Evolutionary conservation across 2,113 vertebrate genomes (phyloP).

Genomic region (Okapia johnstoni): DNA sequence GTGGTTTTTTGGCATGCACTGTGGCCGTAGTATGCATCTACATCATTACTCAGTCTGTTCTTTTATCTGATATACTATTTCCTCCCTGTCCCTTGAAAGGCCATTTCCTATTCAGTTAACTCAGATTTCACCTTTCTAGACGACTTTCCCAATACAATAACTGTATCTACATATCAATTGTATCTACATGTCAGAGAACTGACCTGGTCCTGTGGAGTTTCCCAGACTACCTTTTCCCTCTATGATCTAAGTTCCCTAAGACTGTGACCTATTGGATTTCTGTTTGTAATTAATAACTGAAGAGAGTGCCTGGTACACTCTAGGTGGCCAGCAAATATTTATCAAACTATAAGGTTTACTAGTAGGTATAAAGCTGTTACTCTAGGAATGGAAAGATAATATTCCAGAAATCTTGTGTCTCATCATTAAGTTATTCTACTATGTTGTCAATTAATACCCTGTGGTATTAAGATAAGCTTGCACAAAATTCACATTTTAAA

Average conservation of each 20-base stretch:
- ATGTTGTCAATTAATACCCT: not conserved
- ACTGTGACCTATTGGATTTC: not conserved
- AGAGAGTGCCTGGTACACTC: not conserved
- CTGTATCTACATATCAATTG: not conserved
- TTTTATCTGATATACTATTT: not conserved
- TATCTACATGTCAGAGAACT: not conserved
- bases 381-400: not conserved
- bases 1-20: not conserved
- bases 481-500: not conserved
- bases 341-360: not conserved
- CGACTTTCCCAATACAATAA: not conserved
- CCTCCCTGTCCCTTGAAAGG: not conserved
- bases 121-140: not conserved
- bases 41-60: not conserved
- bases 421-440: not conserved
- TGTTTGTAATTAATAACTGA: not conserved
- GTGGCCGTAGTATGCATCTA: fast-evolving
- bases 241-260: not conserved
- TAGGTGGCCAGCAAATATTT: not conserved
- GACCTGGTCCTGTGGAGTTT: not conserved
- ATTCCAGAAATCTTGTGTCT: not conserved
- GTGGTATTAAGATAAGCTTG: not conserved
- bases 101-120: not conserved
- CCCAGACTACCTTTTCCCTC: not conserved
- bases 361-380: not conserved